A percentile compares a stretch with the other conserved stretches of the same genome.
These are phyloP conservation scores for Lucilia cuprina DNA, from an alignment of 1,140 invertebrate species.

Conservation along the genomic window DNA sequence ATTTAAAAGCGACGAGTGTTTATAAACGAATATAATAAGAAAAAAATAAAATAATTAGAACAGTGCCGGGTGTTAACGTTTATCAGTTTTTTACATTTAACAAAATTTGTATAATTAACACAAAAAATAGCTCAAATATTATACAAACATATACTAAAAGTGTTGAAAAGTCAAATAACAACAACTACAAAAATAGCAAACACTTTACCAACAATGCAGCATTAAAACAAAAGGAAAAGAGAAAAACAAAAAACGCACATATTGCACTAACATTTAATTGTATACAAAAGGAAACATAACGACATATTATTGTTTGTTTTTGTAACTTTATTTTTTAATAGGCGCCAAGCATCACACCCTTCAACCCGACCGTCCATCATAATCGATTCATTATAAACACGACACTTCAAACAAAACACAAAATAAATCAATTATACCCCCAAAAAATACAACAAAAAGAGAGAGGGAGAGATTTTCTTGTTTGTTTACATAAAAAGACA, in stretches of 20 bases:
- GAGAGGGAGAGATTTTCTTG: neutral
- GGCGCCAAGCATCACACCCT: neutral
- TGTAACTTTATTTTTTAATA: neutral
- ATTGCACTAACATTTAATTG: neutral
- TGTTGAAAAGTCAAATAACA: neutral
- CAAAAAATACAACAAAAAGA: neutral
- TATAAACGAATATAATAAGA: neutral
- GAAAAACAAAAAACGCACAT: neutral
- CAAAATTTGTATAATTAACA: too few relatives aligned
- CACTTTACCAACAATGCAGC: neutral
- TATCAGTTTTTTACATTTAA: too few relatives aligned
- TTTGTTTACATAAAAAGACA: conserved; percentile 8
- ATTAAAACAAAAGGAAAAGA: neutral
- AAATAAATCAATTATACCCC: neutral
- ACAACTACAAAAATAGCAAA: neutral
- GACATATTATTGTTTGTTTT: neutral
- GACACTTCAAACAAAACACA: neutral
- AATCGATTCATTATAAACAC: neutral
- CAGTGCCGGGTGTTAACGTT: too few relatives aligned
- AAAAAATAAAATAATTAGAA: too few relatives aligned
- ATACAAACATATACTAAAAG: neutral
- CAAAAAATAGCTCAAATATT: neutral
- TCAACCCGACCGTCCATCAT: neutral
- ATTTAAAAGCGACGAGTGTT: neutral
- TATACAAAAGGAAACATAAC: neutral